Conservation (phyloP, 37 sponge, comb jelly and placozoan genomes). For the Tethya wilhelma region DNA sequence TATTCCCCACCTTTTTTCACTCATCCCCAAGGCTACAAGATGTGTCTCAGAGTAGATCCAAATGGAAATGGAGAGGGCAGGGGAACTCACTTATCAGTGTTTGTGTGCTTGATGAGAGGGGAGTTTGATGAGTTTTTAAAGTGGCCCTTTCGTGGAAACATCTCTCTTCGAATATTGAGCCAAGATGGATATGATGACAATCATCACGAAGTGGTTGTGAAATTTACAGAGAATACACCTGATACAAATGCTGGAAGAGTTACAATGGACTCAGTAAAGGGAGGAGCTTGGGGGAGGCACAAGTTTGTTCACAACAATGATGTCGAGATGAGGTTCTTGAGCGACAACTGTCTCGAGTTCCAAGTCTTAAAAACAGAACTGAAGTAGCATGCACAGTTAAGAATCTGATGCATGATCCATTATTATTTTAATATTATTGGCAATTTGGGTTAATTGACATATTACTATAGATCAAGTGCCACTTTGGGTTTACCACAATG, state of each 20-base stretch:
- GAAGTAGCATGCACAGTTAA: too few relatives aligned
- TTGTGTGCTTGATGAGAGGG: slow-evolving; percentile 22
- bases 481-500: too few relatives aligned
- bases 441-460: too few relatives aligned
- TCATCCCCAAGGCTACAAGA: slow-evolving; percentile 16
- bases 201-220: slow-evolving; percentile 10
- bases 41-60: slow-evolving; percentile 18
- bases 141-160: slow-evolving; percentile 34
- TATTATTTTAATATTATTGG: too few relatives aligned
- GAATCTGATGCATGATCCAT: too few relatives aligned
- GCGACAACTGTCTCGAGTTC: too few relatives aligned
- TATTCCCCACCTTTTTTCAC: slow-evolving; percentile 7
- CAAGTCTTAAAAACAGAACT: too few relatives aligned
- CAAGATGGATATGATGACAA: not conserved
- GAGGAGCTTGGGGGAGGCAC: slow-evolving; percentile 8
- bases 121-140: slow-evolving; percentile 26
- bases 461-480: too few relatives aligned
- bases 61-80: slow-evolving; percentile 18
- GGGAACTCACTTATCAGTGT: slow-evolving; percentile 27
- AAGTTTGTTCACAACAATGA: slow-evolving; percentile 12
- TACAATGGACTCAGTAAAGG: not conserved
- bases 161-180: slow-evolving; percentile 14
- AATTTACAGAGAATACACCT: slow-evolving; percentile 8
- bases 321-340: too few relatives aligned
- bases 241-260: slow-evolving; percentile 4